phyloP scores from a whole-genome alignment of 2,888 invertebrate genomes.

The Polyommatus iphigenia region DNA sequence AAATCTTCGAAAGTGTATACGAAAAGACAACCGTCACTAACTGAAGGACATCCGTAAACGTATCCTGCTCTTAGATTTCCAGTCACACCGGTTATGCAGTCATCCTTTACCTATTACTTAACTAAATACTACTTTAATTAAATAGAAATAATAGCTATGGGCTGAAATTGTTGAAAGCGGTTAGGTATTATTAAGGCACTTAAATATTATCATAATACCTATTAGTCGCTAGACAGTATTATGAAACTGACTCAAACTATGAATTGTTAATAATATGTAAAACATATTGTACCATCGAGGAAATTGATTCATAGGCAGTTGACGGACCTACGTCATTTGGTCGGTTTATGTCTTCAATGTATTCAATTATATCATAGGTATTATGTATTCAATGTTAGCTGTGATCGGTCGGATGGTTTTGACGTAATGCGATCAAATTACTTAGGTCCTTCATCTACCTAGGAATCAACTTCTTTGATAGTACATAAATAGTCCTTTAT shows the following conservation, averaged over 20 bases:
- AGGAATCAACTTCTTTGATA: no score
- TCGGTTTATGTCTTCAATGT: no score
- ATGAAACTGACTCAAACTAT: not conserved
- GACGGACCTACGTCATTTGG: no score
- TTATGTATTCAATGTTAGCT: no score
- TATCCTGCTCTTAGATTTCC: slow-evolving; percentile 8
- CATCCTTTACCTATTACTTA: slow-evolving; percentile 11
- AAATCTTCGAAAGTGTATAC: not conserved
- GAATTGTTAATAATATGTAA: not conserved
- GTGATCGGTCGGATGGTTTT: no score
- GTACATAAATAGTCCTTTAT: no score
- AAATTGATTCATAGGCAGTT: no score
- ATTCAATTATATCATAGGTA: no score
- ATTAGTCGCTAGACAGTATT: not conserved
- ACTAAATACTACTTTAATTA: slow-evolving; percentile 6
- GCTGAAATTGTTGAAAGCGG: not conserved
- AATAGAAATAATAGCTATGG: slow-evolving; percentile 10
- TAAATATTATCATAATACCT: not conserved
- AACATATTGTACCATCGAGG: not conserved
- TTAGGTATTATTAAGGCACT: not conserved
- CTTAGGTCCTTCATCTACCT: no score
- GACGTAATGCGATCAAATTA: no score
- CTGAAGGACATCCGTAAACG: slow-evolving; percentile 1
- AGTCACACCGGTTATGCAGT: slow-evolving; percentile 11
- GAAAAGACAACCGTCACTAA: not conserved